These are phyloP conservation scores for Calonectris borealis DNA, from an alignment of 2,113 vertebrate genomes.

Conservation along the genomic window DNA sequence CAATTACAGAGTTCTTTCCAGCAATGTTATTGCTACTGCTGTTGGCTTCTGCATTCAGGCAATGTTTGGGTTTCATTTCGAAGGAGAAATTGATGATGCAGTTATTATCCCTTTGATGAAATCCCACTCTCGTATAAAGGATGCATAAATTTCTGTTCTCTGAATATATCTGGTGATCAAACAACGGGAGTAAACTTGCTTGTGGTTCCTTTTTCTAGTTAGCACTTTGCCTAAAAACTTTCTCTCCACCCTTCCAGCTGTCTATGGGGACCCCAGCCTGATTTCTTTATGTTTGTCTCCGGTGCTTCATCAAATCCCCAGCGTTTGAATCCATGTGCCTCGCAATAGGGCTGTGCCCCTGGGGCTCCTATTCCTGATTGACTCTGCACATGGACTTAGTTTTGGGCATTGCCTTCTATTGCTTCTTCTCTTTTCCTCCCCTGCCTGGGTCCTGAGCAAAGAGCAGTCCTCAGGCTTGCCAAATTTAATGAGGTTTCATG, in stretches of 20 bases:
- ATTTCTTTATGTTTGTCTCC: not conserved
- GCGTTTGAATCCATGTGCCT: not conserved
- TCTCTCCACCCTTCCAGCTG: not conserved
- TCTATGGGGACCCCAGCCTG: not conserved
- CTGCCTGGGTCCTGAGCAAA: not conserved
- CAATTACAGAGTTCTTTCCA: slow-evolving; percentile 37
- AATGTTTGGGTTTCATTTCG: slow-evolving; percentile 46
- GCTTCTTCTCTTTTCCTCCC: not conserved
- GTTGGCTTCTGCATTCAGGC: slow-evolving; percentile 21
- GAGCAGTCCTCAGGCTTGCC: not conserved
- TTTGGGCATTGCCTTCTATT: not conserved
- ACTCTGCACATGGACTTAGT: not conserved
- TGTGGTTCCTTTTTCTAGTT: not conserved
- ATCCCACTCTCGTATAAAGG: not conserved
- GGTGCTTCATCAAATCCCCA: not conserved
- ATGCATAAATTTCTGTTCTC: slow-evolving; percentile 25
- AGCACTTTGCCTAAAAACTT: not conserved
- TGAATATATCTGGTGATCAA: not conserved
- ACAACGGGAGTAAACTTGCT: not conserved
- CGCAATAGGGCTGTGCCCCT: not conserved
- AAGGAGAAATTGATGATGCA: slow-evolving; percentile 46
- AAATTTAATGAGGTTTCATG: not conserved
- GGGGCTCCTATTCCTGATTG: not conserved
- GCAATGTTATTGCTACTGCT: slow-evolving; percentile 8
- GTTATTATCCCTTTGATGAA: slow-evolving; percentile 48